Conservation (phyloP, 2,797 vertebrate genomes). For the Acanthurus tractus region DNA sequence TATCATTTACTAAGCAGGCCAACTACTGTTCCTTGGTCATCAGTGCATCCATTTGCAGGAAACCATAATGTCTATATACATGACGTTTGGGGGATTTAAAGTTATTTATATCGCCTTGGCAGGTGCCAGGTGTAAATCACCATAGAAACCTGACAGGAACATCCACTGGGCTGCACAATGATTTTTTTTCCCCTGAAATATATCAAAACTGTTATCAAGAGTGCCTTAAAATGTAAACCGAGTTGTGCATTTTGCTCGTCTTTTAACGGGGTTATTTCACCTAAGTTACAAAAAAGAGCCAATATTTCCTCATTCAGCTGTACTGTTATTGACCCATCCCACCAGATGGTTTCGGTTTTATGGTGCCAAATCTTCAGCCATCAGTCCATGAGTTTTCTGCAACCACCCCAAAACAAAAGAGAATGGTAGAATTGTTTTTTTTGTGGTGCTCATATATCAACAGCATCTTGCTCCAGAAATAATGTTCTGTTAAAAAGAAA, state of each 20-base stretch:
- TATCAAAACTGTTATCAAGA: background rate
- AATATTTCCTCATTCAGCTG: background rate
- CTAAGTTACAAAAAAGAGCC: background rate
- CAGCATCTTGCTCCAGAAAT: background rate
- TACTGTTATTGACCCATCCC: background rate
- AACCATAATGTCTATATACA: background rate
- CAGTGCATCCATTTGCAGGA: slow-evolving; percentile 24
- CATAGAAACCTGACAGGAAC: background rate
- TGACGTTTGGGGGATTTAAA: slow-evolving; percentile 6
- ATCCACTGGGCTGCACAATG: background rate
- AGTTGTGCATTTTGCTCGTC: background rate
- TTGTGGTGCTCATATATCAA: background rate
- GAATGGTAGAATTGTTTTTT: background rate
- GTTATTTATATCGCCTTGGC: slow-evolving; percentile 1
- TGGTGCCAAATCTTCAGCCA: background rate
- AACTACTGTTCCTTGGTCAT: slow-evolving; percentile 18
- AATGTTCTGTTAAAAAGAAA: background rate
- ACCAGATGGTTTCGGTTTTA: background rate
- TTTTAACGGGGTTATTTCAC: background rate
- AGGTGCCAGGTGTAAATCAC: background rate
- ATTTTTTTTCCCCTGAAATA: background rate
- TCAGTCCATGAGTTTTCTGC: background rate
- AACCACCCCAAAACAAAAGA: background rate
- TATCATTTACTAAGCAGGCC: background rate
- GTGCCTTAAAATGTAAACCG: background rate